Percentiles rank a stretch among this genome's conserved stretches.
Evolutionary conservation across 2,113 vertebrate species (phyloP).

Genomic region (Centropus bengalensis): DNA sequence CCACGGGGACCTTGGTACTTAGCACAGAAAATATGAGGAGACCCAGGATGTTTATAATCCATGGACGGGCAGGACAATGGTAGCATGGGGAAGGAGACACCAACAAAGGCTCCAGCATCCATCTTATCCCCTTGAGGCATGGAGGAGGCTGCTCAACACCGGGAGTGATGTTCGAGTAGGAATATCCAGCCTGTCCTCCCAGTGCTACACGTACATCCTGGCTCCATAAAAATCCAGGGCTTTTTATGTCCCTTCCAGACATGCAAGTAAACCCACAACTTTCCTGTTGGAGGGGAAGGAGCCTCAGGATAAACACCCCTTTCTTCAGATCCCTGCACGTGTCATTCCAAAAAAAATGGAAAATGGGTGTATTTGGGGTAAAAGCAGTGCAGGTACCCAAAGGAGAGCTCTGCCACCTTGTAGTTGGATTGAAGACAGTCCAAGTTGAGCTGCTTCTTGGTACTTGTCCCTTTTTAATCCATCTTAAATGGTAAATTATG

Average conservation of each 20-base stretch:
- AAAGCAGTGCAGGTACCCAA: no score
- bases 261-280: rapidly evolving
- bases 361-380: neutral
- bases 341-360: neutral
- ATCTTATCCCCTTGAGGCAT: rapidly evolving
- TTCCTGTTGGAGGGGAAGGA: rapidly evolving
- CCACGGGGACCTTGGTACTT: rapidly evolving
- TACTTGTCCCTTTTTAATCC: neutral
- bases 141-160: rapidly evolving
- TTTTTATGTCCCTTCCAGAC: neutral
- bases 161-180: neutral
- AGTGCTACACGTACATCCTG: rapidly evolving
- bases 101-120: neutral
- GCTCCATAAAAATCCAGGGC: neutral
- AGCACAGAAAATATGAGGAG: rapidly evolving
- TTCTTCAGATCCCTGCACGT: neutral
- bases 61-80: rapidly evolving
- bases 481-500: neutral
- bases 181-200: neutral
- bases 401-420: neutral
- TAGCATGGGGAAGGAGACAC: rapidly evolving
- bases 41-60: neutral
- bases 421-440: neutral
- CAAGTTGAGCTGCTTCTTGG: rapidly evolving
- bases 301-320: rapidly evolving